Base-by-base conservation (phyloP, 2,113 vertebrate genomes). In the Chloropsis hardwickii region DNA sequence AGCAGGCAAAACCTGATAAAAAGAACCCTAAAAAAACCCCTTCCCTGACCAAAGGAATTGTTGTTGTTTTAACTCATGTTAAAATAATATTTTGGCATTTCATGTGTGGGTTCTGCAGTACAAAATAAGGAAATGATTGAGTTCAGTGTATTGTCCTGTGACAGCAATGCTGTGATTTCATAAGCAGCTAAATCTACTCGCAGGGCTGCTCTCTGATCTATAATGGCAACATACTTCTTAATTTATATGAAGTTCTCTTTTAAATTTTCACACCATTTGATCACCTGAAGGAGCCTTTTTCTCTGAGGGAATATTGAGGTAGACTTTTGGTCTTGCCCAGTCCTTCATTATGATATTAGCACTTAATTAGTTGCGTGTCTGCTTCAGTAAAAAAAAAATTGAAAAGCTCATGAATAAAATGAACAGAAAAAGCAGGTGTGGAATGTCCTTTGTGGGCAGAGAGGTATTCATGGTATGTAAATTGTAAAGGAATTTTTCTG, bases 21-120 rank as follows among this genome's bases (percentile, higher is more conserved):
- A 39, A 50, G n/a, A 35, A 6, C 4, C 4, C 6, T 37, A 8
- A 23, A 50, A 31, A 61, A 29, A 0, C 1, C 11, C 8, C 8
- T 50, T 50, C 13, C 10, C n/a, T 65, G 39, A 37, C 18, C 53
- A 50, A 42, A 84, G 69, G 66, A 66, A 65, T 33, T 22, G 37
- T 44, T 29, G 56, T 61, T 18, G 5, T 73, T 77, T 82, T 66
- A 82, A 35, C 11, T 45, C 0, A 0, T 12, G 27, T 31, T 92
- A 81, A 94, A 93, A 62, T 23, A 80, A 37, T 78, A 56, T 51
- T 73, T 85, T 61, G 42, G 13, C 17, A 42, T 48, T 86, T 53
- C 8, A 5, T 10, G 1, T 50, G 12, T 39, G 64, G 10, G 22
- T 50, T 69, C 31, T 90, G 54, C 53, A 66, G 0, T 45, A 61